These are phyloP conservation scores for Agapostemon virescens DNA, from an alignment of 2,888 invertebrate species.

Conservation along the genomic window DNA sequence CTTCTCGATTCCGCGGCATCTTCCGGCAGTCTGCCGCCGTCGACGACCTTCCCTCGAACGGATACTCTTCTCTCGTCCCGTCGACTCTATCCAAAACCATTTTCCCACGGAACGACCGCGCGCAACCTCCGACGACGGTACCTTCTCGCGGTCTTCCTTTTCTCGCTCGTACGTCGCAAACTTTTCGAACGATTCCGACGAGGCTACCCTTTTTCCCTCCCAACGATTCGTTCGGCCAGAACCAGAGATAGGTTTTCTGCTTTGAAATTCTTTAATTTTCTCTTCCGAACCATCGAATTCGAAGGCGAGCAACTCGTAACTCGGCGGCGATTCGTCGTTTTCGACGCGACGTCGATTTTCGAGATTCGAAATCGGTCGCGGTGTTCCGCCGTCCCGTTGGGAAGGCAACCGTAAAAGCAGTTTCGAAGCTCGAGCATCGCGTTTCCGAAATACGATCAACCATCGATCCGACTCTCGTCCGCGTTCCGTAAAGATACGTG, in stretches of 20 bases:
- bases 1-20: slow-evolving; percentile 13
- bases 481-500: neutral
- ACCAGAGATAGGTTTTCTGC: too few species aligned
- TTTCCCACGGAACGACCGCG: neutral
- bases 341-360: neutral
- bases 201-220: neutral
- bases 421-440: neutral
- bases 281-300: too few species aligned
- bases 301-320: neutral
- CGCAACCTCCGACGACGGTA: neutral
- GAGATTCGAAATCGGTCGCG: neutral
- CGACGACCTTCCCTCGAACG: too few species aligned
- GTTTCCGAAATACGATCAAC: slow-evolving; percentile 14
- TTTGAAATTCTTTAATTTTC: too few species aligned
- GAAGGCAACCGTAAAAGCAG: neutral
- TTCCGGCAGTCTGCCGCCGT: too few species aligned
- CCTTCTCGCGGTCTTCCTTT: neutral
- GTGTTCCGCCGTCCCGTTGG: neutral
- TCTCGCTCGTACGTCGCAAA: neutral
- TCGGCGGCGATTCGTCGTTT: neutral
- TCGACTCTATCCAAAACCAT: neutral
- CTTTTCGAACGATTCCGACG: neutral
- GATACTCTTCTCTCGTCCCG: neutral
- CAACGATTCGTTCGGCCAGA: neutral
- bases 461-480: neutral